Conservation (phyloP, 2,888 invertebrate genomes). For the Pilophorus perplexus region DNA sequence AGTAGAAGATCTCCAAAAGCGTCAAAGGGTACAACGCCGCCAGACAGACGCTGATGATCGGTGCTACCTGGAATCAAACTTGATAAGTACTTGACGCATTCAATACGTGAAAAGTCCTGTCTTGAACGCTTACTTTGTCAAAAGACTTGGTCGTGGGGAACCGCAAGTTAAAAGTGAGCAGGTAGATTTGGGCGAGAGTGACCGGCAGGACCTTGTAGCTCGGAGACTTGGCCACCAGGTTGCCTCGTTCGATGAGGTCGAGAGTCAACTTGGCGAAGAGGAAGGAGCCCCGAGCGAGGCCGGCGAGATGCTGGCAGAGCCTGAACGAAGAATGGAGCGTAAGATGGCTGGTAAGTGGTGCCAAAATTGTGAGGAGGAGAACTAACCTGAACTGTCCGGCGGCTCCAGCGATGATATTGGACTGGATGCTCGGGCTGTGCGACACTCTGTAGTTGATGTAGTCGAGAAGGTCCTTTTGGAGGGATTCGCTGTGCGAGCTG, state of each 20-base stretch:
- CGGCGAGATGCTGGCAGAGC: constrained; percentile 81
- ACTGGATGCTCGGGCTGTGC: constrained; percentile 77
- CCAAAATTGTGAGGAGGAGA: not conserved
- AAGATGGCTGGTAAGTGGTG: not conserved
- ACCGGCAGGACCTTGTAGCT: constrained; percentile 91
- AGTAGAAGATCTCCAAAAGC: constrained; percentile 86
- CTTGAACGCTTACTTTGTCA: constrained; percentile 68
- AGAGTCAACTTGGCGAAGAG: constrained; percentile 87
- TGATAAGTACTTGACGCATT: no score
- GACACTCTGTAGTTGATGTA: constrained; percentile 82
- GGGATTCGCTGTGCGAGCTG: constrained; percentile 60
- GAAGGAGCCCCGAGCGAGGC: constrained; percentile 83
- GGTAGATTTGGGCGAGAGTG: constrained; percentile 82
- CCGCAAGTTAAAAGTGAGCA: constrained; percentile 84
- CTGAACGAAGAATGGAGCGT: constrained; percentile 53
- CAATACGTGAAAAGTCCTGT: not conserved
- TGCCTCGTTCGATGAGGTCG: constrained; percentile 87
- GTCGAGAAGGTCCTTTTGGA: constrained; percentile 82
- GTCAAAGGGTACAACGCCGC: constrained; percentile 89
- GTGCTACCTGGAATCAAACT: constrained; percentile 59
- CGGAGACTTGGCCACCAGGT: constrained; percentile 87
- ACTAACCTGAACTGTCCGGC: constrained; percentile 57
- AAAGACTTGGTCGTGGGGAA: constrained; percentile 89
- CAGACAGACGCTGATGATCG: constrained; percentile 84
- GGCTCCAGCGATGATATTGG: constrained; percentile 68